Conservation (phyloP, 2,797 vertebrate genomes). For the Chiloscyllium punctatum region DNA sequence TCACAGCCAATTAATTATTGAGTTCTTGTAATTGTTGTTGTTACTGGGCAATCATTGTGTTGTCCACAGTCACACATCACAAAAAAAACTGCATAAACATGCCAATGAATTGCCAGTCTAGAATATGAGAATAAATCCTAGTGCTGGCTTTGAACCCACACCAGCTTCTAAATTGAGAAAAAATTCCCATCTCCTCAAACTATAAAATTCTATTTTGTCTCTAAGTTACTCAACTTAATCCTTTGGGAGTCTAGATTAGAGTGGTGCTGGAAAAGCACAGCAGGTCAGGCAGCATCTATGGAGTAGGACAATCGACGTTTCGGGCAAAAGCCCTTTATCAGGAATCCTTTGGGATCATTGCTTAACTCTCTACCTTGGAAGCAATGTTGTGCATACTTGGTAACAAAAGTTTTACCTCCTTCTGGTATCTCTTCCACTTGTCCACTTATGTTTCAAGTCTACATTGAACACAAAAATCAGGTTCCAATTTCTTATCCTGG, state of each 20-base stretch:
- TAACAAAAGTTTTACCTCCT: not conserved
- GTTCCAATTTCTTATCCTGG: not conserved
- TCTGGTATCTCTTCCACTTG: not conserved
- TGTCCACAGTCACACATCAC: not conserved
- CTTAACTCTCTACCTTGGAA: too few species aligned
- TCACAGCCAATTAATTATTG: not conserved
- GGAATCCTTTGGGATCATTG: too few species aligned
- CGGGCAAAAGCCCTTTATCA: too few species aligned
- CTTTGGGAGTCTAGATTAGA: too few species aligned
- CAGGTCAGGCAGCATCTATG: too few species aligned
- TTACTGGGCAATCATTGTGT: not conserved
- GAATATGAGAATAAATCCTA: not conserved
- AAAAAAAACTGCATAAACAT: not conserved
- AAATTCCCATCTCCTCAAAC: too few species aligned
- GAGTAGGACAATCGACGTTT: too few species aligned
- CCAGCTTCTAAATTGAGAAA: too few species aligned
- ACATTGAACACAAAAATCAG: not conserved
- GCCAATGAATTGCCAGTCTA: not conserved
- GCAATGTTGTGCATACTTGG: not conserved
- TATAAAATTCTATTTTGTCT: not conserved
- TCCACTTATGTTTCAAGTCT: not conserved
- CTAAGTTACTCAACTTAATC: not conserved
- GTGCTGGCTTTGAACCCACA: not conserved
- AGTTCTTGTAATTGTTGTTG: not conserved
- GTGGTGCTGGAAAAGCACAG: too few species aligned